A percentile compares a stretch with the other conserved stretches of the same genome.
Conservation (phyloP, 1,140 invertebrate genomes). For the Thalassaphorura encarpata region DNA sequence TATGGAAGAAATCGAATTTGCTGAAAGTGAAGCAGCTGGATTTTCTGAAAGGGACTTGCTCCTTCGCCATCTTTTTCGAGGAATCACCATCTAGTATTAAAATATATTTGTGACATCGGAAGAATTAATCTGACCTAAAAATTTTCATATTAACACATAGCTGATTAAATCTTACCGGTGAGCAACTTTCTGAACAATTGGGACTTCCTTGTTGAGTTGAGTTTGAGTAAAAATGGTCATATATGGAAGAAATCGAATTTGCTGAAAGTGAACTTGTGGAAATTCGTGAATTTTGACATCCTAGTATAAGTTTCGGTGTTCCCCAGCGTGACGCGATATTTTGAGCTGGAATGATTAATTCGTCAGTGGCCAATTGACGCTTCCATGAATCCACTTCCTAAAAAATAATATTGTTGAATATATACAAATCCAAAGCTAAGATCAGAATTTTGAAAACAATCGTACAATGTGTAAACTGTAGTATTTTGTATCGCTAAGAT, state of each 20-base stretch:
- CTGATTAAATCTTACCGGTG: neutral
- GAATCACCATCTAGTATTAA: neutral
- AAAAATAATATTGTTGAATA: constrained; percentile 1
- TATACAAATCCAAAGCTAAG: constrained; percentile 8
- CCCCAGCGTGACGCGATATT: constrained; percentile 6
- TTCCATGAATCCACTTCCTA: constrained; percentile 23
- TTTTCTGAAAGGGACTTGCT: constrained; percentile 6
- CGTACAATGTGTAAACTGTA: constrained; percentile 30
- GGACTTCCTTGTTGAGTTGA: constrained; percentile 14
- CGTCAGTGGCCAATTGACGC: constrained; percentile 13
- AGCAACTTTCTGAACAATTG: neutral
- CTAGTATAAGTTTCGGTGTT: neutral
- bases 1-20: neutral
- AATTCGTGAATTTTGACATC: neutral
- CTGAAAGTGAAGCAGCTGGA: neutral
- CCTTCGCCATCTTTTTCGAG: neutral
- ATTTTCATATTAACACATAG: neutral
- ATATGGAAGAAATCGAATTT: neutral
- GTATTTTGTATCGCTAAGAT: constrained; percentile 24
- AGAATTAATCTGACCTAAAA: neutral
- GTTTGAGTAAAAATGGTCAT: constrained; percentile 19
- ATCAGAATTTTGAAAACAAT: constrained; percentile 16
- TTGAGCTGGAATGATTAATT: constrained; percentile 15
- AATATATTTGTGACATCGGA: neutral
- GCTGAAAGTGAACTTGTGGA: neutral